Evolutionary conservation across 2,797 vertebrate genomes (phyloP).

Genomic region (Chaunax sp.): DNA sequence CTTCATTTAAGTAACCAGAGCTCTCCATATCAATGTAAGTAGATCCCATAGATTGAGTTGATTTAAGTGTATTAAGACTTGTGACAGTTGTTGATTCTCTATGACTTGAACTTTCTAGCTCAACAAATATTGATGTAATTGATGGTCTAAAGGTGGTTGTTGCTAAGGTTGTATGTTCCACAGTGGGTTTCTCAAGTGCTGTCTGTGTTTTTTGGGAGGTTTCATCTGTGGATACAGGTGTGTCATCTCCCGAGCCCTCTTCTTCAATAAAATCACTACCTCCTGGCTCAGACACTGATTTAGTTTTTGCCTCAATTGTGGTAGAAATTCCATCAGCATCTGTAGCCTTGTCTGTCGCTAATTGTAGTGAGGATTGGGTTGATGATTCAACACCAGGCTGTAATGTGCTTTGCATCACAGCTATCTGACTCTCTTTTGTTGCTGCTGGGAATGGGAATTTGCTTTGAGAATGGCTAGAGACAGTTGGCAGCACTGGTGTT

Average conservation of each 20-base stretch:
- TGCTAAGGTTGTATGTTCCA: conserved; percentile 7
- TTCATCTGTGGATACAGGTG: conserved; percentile 13
- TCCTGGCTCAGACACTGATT: conserved; percentile 10
- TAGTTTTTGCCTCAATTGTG: neutral
- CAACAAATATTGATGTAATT: neutral
- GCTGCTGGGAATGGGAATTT: neutral
- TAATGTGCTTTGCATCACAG: too few species aligned
- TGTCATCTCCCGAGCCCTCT: conserved; percentile 28
- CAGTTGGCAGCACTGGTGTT: too few species aligned
- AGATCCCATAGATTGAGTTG: conserved; percentile 37
- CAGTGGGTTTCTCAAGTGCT: neutral
- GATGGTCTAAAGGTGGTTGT: conserved; percentile 25
- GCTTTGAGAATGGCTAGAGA: too few species aligned
- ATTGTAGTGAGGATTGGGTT: conserved; percentile 10
- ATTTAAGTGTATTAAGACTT: conserved; percentile 26
- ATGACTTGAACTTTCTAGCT: conserved; percentile 14
- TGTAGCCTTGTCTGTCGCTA: conserved; percentile 4
- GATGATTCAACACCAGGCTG: conserved; percentile 37
- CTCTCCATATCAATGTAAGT: conserved; percentile 58
- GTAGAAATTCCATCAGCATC: neutral
- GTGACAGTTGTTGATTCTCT: conserved; percentile 17
- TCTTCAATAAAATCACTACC: conserved; percentile 39
- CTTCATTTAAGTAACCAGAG: conserved; percentile 49
- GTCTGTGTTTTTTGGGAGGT: conserved; percentile 20
- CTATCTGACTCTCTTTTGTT: conserved; percentile 31